Evolutionary conservation across 2,113 vertebrate species (phyloP).

Genomic region (Cyprinodon tularosa): DNA sequence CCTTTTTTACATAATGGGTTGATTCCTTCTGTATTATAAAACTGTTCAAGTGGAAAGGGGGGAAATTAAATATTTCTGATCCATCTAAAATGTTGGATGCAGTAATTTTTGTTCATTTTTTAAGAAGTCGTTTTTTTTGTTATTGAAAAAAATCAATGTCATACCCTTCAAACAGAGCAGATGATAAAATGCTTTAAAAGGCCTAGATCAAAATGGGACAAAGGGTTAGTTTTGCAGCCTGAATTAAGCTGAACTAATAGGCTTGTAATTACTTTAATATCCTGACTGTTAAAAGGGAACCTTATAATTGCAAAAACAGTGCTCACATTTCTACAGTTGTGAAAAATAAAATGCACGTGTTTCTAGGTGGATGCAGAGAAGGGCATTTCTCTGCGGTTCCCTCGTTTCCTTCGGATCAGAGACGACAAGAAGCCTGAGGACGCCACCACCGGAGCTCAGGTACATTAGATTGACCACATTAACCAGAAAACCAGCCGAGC

Average conservation of each 20-base stretch:
- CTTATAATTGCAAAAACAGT: neutral
- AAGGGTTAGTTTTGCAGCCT: constrained; percentile 5
- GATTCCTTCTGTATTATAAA: no score
- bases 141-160: neutral
- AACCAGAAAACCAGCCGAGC: neutral
- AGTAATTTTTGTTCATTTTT: neutral
- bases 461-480: constrained; percentile 30
- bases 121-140: neutral
- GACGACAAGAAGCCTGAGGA: constrained; percentile 90
- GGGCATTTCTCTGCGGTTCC: constrained; percentile 90
- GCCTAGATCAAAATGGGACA: constrained; percentile 1
- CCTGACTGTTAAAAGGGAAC: neutral
- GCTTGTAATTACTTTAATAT: neutral
- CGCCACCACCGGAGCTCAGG: constrained; percentile 86
- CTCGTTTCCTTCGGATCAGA: constrained; percentile 85
- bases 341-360: neutral
- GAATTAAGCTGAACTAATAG: constrained; percentile 2
- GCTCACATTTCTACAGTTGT: neutral
- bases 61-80: neutral
- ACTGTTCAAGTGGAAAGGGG: neutral
- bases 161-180: neutral
- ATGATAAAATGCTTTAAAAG: neutral
- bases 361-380: constrained; percentile 88
- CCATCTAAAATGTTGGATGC: neutral
- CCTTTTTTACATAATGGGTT: neutral